These are phyloP conservation scores for Myiotriccus ornatus DNA, from an alignment of 2,797 vertebrate species.

Conservation along the genomic window DNA sequence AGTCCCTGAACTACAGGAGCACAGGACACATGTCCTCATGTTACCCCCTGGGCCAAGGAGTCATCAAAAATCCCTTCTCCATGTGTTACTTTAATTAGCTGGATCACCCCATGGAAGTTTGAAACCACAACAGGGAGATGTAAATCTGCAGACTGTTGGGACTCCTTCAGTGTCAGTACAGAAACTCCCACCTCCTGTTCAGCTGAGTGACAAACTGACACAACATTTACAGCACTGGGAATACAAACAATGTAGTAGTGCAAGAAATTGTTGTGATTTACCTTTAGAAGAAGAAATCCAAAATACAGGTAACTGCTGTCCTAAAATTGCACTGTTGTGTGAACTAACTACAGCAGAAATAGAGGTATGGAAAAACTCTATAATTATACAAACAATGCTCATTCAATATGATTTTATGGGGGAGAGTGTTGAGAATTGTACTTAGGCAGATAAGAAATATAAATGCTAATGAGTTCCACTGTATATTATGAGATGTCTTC, in stretches of 20 bases:
- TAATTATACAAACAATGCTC: constrained; percentile 42
- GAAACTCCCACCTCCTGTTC: not conserved
- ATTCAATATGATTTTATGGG: constrained; percentile 24
- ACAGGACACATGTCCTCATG: not conserved
- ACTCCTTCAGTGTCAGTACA: not conserved
- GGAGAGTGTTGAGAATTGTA: constrained; percentile 57
- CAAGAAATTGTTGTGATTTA: not conserved
- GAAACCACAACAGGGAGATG: constrained; percentile 1
- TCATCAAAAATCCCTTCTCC: not conserved
- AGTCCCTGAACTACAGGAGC: not conserved
- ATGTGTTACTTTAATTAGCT: not conserved
- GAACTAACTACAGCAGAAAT: not conserved
- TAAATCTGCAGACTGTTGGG: not conserved
- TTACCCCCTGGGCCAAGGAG: not conserved
- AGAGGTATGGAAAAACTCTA: not conserved
- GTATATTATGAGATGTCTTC: constrained; percentile 69
- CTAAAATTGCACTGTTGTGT: not conserved
- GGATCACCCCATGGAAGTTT: not conserved
- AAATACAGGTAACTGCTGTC: not conserved
- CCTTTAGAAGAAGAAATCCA: not conserved
- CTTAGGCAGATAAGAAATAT: constrained; percentile 67
- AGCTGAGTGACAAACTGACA: constrained; percentile 7
- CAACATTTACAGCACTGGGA: not conserved
- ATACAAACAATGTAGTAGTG: not conserved
- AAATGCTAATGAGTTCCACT: constrained; percentile 67